A percentile compares a stretch with the other conserved stretches of the same genome.
Conservation (phyloP, 2,888 invertebrate genomes). For the Noctua janthina region DNA sequence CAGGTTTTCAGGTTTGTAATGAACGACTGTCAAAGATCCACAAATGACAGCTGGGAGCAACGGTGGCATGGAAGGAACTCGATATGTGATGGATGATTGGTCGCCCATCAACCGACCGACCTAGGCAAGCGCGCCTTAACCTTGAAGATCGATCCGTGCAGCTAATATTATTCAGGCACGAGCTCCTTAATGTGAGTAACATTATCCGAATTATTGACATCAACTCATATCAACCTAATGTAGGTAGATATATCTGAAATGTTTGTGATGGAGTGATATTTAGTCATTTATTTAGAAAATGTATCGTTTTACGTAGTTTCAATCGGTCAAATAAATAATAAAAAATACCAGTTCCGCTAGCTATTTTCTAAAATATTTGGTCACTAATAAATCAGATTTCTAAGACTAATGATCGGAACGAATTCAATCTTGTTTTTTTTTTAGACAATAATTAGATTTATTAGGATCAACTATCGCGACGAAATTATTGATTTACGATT, state of each 20-base stretch:
- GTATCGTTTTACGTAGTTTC: background rate
- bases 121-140: background rate
- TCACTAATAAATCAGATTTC: constrained; percentile 26
- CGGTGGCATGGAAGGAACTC: background rate
- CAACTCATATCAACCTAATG: background rate
- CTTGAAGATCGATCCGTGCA: background rate
- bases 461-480: constrained; percentile 6
- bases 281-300: background rate
- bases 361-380: constrained; percentile 37
- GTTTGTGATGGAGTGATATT: background rate
- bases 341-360: constrained; percentile 13
- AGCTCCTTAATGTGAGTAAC: no score
- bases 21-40: background rate
- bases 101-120: background rate
- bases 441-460: constrained; percentile 32
- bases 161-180: no score
- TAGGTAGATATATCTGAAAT: background rate
- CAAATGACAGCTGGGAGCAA: background rate
- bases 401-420: constrained; percentile 37
- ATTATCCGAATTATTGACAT: background rate
- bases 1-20: background rate
- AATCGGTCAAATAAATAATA: background rate
- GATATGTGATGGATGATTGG: background rate
- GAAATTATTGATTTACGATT: constrained; percentile 39
- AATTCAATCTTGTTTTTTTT: constrained; percentile 28